These are phyloP conservation scores for Lagopus leucura DNA, from an alignment of 2,113 vertebrate species.

Conservation along the genomic window DNA sequence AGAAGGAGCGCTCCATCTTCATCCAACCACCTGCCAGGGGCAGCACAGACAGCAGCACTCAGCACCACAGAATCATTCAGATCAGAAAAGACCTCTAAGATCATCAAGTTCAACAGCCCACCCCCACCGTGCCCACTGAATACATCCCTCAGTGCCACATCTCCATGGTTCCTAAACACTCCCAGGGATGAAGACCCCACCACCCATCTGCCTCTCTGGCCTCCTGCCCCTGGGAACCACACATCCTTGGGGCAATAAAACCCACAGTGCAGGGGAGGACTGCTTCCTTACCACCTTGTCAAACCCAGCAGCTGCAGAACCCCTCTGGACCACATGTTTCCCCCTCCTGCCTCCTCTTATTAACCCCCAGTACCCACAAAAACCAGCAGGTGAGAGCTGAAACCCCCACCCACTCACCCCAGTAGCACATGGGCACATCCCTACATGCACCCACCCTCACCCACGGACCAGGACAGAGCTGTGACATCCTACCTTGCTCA, in stretches of 20 bases:
- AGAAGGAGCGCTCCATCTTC: constrained; percentile 89
- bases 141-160: too few relatives aligned
- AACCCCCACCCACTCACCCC: too few relatives aligned
- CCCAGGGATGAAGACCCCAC: too few relatives aligned
- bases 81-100: too few relatives aligned
- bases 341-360: background rate
- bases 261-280: accelerated
- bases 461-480: background rate
- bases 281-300: background rate
- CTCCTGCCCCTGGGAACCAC: background rate
- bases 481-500: constrained; percentile 82
- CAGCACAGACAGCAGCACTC: background rate
- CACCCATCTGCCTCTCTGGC: background rate
- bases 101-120: too few relatives aligned
- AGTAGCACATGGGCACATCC: background rate
- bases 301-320: background rate
- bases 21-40: constrained; percentile 86
- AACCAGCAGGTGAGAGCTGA: too few relatives aligned
- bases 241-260: background rate
- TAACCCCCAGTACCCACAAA: background rate
- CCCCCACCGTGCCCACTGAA: too few relatives aligned
- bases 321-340: accelerated
- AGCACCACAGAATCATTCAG: too few relatives aligned
- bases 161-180: too few relatives aligned
- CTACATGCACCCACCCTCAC: accelerated